Evolutionary conservation across 2,888 invertebrate species (phyloP).

Genomic region (Sarcophaga caerulescens): DNA sequence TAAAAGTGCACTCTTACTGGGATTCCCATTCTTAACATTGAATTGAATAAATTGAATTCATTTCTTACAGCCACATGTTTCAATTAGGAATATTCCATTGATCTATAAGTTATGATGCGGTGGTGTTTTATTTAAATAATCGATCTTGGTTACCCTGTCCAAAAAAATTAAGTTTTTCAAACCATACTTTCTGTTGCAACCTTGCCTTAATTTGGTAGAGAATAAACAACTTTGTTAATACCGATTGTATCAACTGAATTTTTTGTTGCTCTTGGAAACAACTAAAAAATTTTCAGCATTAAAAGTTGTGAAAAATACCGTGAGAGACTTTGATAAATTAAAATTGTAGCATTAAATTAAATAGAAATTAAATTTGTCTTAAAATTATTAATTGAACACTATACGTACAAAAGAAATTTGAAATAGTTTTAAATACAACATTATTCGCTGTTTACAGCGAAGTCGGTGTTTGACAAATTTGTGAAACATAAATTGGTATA

Average conservation of each 20-base stretch:
- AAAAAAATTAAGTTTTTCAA: too few relatives aligned
- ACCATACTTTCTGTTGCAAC: background rate
- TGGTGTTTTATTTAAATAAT: too few relatives aligned
- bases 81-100: too few relatives aligned
- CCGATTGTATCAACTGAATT: background rate
- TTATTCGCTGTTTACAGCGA: background rate
- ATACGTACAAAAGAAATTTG: background rate
- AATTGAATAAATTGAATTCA: too few relatives aligned
- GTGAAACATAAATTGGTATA: constrained; percentile 26
- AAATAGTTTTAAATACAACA: background rate
- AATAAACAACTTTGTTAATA: background rate
- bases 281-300: constrained; percentile 35
- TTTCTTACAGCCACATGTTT: too few relatives aligned
- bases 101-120: too few relatives aligned
- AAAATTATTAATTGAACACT: background rate
- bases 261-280: constrained; percentile 43
- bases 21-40: too few relatives aligned
- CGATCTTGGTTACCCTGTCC: too few relatives aligned
- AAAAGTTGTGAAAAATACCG: constrained; percentile 8
- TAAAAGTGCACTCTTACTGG: too few relatives aligned
- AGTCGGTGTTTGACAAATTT: background rate
- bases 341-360: background rate
- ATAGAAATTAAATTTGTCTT: background rate
- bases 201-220: background rate
- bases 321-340: constrained; percentile 13